Evolutionary conservation across 1,140 invertebrate genomes (phyloP), one percentile per base, ranked within the genome.

Genomic region (Aphelinus certus): DNA sequence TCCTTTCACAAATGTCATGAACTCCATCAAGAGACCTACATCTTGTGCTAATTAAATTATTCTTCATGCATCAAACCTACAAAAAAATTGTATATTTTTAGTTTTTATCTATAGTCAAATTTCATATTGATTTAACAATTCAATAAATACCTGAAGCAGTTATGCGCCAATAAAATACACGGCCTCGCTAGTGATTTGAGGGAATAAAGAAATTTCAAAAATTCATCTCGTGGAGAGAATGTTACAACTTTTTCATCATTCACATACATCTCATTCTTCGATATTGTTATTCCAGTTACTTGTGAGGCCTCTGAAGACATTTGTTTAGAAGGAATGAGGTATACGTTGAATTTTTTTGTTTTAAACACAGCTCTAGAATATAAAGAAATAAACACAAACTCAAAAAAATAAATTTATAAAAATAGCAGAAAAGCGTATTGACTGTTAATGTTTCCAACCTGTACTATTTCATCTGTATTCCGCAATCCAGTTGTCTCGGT

Each of bases 151-250:
- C 63, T 75, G 10, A 73, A 78, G 10, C 74, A 65, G 46, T 78
- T 78, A 47, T 76, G 66, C 9, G 73, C 71, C 9, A 78, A 10
- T 46, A 78, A 61, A 62, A 78, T 51, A 49, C 65, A 60, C 43
- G 53, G 56, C 7, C 71, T 69, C 10, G 51, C 48, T 43, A 51
- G 9, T 45, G 6, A 42, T 61, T 67, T 51, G 47, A 78, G 66
- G 66, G 57, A 78, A 7, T 63, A 65, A 4, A 76, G 57, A n/a
- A 78, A 76, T 7, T 60, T 69, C 46, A 51, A 7, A 1, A 69
- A 58, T 10, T 51, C 77, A 10, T 70, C 46, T 66, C 58, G 42
- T 7, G 67, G 3, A 7, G 73, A 63, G 1, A 9, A 57, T 42
- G 73, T 73, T 43, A 47, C 46, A 6, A 78, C 57, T 26, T 63